Conservation (phyloP, 2,888 invertebrate species). For the Calliopum simillimum region DNA sequence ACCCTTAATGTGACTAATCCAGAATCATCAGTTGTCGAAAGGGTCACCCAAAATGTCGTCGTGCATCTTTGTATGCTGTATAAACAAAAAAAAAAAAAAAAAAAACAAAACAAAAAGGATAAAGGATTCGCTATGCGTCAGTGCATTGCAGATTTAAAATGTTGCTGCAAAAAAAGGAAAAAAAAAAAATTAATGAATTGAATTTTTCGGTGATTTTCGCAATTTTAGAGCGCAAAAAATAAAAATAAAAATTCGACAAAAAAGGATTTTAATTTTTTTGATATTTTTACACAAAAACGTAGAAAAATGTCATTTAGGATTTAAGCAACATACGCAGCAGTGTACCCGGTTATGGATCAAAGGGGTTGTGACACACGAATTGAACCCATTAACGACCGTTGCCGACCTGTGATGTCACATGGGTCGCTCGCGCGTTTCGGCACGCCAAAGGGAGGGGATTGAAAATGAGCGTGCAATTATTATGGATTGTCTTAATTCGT, state of each 20-base stretch:
- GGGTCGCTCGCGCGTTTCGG: constrained; percentile 52
- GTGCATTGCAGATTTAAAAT: constrained; percentile 41
- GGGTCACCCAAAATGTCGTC: constrained; percentile 46
- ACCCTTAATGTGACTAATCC: constrained; percentile 48
- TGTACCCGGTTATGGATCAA: constrained; percentile 24
- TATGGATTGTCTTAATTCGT: constrained; percentile 41
- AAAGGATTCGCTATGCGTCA: constrained; percentile 47
- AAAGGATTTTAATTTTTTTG: constrained; percentile 45
- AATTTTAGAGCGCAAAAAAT: constrained; percentile 43
- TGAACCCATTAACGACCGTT: constrained; percentile 64
- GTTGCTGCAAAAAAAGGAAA: no score
- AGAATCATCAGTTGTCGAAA: constrained; percentile 25
- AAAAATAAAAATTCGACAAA: not conserved
- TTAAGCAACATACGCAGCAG: constrained; percentile 11
- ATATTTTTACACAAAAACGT: constrained; percentile 41
- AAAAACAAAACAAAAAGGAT: no score
- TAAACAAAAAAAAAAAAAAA: no score
- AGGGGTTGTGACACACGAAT: constrained; percentile 61
- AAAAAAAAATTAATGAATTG: constrained; percentile 50
- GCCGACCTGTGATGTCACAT: constrained; percentile 58
- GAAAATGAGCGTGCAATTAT: constrained; percentile 40
- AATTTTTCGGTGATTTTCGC: constrained; percentile 41
- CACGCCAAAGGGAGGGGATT: constrained; percentile 37
- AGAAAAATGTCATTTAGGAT: constrained; percentile 41
- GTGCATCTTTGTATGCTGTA: constrained; percentile 38